phyloP scores from a whole-genome alignment of 2,797 vertebrate species.

The Buphagus erythrorhynchus region DNA sequence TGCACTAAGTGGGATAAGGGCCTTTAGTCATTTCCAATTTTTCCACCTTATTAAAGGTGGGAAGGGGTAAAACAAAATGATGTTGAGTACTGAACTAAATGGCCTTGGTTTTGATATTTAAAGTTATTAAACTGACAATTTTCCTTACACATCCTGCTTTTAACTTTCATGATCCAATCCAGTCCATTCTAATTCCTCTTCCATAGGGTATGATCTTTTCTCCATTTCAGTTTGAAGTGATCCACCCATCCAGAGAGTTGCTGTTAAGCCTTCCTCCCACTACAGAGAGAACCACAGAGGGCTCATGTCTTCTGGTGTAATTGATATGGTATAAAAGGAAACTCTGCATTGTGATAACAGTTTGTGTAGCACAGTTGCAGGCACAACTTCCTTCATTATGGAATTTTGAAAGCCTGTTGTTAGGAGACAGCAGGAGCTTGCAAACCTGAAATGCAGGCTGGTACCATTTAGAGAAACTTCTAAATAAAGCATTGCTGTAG shows the following conservation, averaged over 20 bases:
- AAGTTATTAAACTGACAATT: slow-evolving; percentile 42
- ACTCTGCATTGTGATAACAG: not conserved
- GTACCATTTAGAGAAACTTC: not conserved
- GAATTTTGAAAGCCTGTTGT: not conserved
- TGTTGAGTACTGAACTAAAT: not conserved
- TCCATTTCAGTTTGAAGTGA: slow-evolving; percentile 48
- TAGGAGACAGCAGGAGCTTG: not conserved
- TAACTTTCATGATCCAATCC: slow-evolving; percentile 16
- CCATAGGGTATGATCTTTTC: slow-evolving; percentile 63
- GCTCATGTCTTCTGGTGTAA: slow-evolving; percentile 18
- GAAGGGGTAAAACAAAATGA: not conserved
- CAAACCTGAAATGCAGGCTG: not conserved
- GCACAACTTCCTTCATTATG: not conserved
- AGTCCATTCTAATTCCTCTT: slow-evolving; percentile 49
- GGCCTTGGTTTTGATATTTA: not conserved
- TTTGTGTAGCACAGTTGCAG: not conserved
- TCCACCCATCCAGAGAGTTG: not conserved
- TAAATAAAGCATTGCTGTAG: not conserved
- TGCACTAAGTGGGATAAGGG: not conserved
- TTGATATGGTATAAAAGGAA: slow-evolving; percentile 22
- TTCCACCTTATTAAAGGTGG: not conserved
- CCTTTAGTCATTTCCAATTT: not conserved
- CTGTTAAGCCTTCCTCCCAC: slow-evolving; percentile 26
- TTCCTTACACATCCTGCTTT: slow-evolving; percentile 14
- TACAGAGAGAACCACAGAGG: slow-evolving; percentile 1